These are phyloP conservation scores for Crocallis elinguaria DNA, from an alignment of 2,888 invertebrate genomes.

Conservation along the genomic window DNA sequence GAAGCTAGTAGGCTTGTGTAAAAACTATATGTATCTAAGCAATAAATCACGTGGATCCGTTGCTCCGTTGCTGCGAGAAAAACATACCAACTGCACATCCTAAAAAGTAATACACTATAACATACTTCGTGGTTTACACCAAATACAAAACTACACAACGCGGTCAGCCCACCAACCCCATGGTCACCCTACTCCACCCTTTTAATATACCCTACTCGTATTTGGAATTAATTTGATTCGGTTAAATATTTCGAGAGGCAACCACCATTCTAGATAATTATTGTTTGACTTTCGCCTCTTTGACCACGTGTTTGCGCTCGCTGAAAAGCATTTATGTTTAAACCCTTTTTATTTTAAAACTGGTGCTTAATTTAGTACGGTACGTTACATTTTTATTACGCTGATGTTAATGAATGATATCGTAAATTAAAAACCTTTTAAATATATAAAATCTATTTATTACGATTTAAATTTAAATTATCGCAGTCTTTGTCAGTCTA, in stretches of 20 bases:
- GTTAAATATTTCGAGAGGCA: slow-evolving; percentile 65
- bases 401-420: no score
- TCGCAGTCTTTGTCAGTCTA: not conserved
- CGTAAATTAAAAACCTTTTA: not conserved
- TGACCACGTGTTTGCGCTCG: slow-evolving; percentile 42
- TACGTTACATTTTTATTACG: not conserved
- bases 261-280: slow-evolving; percentile 56
- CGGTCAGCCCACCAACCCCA: not conserved
- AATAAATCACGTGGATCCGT: no score
- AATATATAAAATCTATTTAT: not conserved
- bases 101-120: no score
- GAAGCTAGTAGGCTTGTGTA: no score
- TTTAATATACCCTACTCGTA: slow-evolving; percentile 68
- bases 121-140: no score
- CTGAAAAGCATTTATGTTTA: slow-evolving; percentile 31
- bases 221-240: slow-evolving; percentile 73
- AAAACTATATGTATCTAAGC: no score
- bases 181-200: slow-evolving; percentile 60
- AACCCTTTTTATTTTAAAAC: slow-evolving; percentile 19
- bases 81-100: no score
- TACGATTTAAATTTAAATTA: not conserved
- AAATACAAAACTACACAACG: not conserved
- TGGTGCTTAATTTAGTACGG: not conserved
- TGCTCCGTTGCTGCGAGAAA: no score
- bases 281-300: slow-evolving; percentile 64